phyloP scores from a whole-genome alignment of 1,140 invertebrate genomes.

The Thaumatotibia leucotreta region DNA sequence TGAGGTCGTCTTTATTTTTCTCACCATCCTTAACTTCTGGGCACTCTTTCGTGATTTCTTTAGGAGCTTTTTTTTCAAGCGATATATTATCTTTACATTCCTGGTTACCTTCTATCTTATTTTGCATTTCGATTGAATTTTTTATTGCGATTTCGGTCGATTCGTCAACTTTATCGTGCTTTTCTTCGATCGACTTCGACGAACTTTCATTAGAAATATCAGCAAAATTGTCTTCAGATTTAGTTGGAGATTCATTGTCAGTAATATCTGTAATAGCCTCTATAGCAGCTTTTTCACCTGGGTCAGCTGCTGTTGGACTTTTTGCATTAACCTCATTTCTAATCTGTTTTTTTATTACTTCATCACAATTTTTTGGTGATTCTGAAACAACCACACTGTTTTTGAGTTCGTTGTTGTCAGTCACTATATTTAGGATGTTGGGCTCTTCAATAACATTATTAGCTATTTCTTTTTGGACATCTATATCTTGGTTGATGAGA shows the following conservation, averaged over 20 bases:
- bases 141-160: slow-evolving; percentile 17
- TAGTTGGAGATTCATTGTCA: slow-evolving; percentile 49
- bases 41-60: slow-evolving; percentile 18
- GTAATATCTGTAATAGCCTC: slow-evolving; percentile 36
- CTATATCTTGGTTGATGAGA: slow-evolving; percentile 48
- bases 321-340: slow-evolving; percentile 15
- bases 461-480: slow-evolving; percentile 26
- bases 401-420: slow-evolving; percentile 33
- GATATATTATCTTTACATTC: not conserved
- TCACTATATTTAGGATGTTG: slow-evolving; percentile 40
- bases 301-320: slow-evolving; percentile 24
- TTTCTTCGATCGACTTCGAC: slow-evolving; percentile 42
- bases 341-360: not conserved
- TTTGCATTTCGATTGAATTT: not conserved
- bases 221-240: slow-evolving; percentile 65
- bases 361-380: not conserved
- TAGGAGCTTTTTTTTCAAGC: not conserved
- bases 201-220: slow-evolving; percentile 62
- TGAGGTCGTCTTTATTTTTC: slow-evolving; percentile 16
- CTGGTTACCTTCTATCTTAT: not conserved
- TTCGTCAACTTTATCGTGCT: slow-evolving; percentile 22
- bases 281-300: slow-evolving; percentile 27
- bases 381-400: not conserved
- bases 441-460: slow-evolving; percentile 31
- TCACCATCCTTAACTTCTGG: slow-evolving; percentile 16